A percentile compares a stretch with the other conserved stretches of the same genome.
Conservation (phyloP, 2,113 vertebrate species). For the Tringa solitaria region DNA sequence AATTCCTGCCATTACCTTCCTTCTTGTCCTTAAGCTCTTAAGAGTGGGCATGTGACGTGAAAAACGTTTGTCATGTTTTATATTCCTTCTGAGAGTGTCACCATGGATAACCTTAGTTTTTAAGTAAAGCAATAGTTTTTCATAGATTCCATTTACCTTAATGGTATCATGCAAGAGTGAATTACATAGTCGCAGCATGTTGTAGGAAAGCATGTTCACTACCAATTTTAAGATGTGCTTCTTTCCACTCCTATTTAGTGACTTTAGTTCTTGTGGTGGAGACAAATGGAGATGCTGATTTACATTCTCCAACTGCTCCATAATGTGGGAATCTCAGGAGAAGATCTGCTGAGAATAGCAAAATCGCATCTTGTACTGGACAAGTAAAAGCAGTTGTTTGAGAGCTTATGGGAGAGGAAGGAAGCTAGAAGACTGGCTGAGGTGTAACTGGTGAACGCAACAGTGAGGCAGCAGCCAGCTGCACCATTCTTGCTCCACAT, state of each 20-base stretch:
- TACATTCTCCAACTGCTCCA: not conserved
- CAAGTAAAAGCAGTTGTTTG: not conserved
- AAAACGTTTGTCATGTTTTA: not conserved
- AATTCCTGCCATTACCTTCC: not conserved
- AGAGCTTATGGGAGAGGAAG: not conserved
- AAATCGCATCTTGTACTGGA: not conserved
- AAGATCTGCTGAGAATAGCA: not conserved
- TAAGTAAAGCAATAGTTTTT: not conserved
- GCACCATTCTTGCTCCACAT: not conserved
- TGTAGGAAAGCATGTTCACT: not conserved
- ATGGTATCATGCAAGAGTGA: not conserved
- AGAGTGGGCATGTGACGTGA: not conserved
- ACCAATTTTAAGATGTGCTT: not conserved
- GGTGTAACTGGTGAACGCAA: rapidly evolving
- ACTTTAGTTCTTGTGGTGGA: not conserved
- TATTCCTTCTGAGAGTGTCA: not conserved
- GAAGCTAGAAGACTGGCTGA: not conserved
- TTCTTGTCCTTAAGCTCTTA: not conserved
- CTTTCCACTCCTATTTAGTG: not conserved
- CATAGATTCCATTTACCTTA: not conserved
- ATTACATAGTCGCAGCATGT: not conserved
- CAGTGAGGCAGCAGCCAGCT: not conserved
- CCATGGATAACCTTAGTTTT: not conserved
- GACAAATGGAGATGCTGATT: not conserved
- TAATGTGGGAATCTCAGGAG: no score